Evolutionary conservation across 1,140 invertebrate genomes (phyloP).

Genomic region (Meloidogyne exigua): DNA sequence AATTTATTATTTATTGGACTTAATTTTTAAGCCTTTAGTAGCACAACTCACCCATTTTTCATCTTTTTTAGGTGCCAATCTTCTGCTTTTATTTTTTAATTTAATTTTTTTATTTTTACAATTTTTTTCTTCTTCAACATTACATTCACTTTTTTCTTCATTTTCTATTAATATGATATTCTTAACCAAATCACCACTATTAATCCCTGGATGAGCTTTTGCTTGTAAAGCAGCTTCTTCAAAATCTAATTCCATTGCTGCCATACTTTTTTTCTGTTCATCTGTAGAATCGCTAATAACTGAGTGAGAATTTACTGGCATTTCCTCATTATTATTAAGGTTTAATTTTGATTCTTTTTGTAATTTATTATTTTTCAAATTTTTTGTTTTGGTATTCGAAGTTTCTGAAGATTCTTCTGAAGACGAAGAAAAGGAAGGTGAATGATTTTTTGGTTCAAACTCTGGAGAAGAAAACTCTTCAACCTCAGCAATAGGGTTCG

Average conservation of each 20-base stretch:
- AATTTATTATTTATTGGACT: no score
- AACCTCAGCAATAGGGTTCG: not conserved
- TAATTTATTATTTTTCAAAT: not conserved
- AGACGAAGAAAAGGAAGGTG: not conserved
- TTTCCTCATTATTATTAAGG: not conserved
- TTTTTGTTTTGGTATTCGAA: not conserved
- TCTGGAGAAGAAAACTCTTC: slow-evolving; percentile 4
- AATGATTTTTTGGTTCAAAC: not conserved
- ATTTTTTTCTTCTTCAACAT: not conserved
- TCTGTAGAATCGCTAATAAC: not conserved
- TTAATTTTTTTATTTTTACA: not conserved
- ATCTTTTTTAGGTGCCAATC: not conserved
- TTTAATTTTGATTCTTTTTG: not conserved
- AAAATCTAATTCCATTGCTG: slow-evolving; percentile 31
- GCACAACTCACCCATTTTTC: not conserved
- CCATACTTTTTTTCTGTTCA: slow-evolving; percentile 18
- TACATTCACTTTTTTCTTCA: not conserved
- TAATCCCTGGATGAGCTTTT: slow-evolving; percentile 27
- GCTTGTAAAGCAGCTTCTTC: slow-evolving; percentile 23
- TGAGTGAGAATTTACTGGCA: not conserved
- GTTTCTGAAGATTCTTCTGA: not conserved
- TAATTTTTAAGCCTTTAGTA: not conserved
- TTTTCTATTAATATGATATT: slow-evolving; percentile 22
- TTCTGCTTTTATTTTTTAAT: not conserved
- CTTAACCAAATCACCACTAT: slow-evolving; percentile 26